Conservation (phyloP, 2,113 vertebrate species). For the Oreochromis niloticus region DNA sequence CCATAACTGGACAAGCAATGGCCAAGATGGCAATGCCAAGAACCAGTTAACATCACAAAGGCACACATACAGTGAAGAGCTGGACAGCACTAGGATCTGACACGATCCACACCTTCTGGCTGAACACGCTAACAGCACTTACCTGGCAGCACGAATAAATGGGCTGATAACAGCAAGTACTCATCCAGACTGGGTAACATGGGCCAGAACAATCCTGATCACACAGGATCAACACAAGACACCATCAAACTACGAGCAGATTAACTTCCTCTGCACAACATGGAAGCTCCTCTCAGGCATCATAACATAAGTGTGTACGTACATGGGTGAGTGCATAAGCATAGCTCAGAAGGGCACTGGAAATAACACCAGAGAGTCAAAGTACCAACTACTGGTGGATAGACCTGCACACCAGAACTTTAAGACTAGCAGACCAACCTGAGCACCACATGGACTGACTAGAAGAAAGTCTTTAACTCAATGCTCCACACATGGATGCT, state of each 20-base stretch:
- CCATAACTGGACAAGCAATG: neutral
- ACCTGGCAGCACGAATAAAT: neutral
- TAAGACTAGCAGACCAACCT: neutral
- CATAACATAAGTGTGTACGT: neutral
- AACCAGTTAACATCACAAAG: neutral
- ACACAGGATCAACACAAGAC: neutral
- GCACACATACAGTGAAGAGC: neutral
- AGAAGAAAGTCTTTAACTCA: neutral
- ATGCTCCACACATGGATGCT: neutral
- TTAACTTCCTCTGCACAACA: neutral
- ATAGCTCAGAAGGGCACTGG: neutral
- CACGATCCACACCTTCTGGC: neutral
- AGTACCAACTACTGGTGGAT: neutral
- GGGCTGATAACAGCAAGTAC: neutral
- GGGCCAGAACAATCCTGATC: neutral
- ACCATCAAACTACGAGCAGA: neutral
- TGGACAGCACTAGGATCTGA: neutral
- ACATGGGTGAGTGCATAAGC: neutral
- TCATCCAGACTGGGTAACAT: neutral
- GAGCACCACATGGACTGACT: neutral
- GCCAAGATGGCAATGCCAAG: neutral
- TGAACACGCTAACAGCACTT: neutral
- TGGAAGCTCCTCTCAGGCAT: neutral
- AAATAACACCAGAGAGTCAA: neutral
- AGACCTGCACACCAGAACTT: neutral